Evolutionary conservation across 2,797 vertebrate species (phyloP).

Genomic region (Mus caroli): DNA sequence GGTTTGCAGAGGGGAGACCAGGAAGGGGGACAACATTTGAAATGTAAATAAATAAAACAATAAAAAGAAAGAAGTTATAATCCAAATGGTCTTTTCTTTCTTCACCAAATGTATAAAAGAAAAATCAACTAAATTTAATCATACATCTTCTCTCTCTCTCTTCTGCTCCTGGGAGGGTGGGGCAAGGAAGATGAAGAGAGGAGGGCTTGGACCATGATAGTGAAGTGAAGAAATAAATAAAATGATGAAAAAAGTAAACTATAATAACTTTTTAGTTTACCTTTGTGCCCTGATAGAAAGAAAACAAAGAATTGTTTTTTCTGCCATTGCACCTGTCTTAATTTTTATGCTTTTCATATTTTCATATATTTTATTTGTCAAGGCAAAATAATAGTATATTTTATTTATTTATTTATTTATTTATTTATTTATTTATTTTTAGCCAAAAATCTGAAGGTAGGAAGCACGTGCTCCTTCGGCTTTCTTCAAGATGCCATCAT

Average conservation of each 20-base stretch:
- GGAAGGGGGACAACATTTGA: not conserved
- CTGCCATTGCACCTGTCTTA: not conserved
- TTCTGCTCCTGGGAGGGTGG: not conserved
- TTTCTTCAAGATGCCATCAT: not conserved
- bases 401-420: too few relatives aligned
- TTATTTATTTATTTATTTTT: not conserved
- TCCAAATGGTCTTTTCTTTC: not conserved
- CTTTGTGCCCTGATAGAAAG: not conserved
- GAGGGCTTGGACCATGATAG: not conserved
- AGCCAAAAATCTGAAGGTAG: not conserved
- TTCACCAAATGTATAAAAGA: constrained; percentile 20
- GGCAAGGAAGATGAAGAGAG: not conserved
- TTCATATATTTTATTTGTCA: constrained; percentile 4
- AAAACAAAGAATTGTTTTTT: not conserved
- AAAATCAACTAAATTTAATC: not conserved
- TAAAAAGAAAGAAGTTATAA: not conserved
- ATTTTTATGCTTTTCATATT: not conserved
- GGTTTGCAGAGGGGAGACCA: not conserved
- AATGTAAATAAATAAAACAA: not conserved
- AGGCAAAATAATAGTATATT: not conserved
- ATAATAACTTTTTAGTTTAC: not conserved
- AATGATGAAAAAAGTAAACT: not conserved
- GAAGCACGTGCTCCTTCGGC: not conserved
- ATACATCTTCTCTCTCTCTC: not conserved
- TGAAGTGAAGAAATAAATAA: not conserved